These are phyloP conservation scores for Anorthoa munda DNA, from an alignment of 2,888 invertebrate species.

Conservation along the genomic window DNA sequence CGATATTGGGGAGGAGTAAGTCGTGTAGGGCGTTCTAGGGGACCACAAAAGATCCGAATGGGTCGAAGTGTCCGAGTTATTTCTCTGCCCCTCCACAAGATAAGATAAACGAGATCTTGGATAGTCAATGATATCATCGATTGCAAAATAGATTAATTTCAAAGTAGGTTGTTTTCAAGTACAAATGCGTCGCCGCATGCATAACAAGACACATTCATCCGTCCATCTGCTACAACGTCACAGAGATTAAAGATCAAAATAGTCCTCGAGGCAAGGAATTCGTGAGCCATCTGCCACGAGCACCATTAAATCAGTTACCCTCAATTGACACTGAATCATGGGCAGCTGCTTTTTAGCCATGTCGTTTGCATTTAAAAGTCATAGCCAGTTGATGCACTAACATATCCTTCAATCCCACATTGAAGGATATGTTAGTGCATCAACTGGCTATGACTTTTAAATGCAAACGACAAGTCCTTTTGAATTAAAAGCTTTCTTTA, in stretches of 20 bases:
- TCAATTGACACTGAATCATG: constrained; percentile 60
- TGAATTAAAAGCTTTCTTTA: background rate
- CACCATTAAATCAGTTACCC: constrained; percentile 66
- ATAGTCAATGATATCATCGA: background rate
- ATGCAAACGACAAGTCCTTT: background rate
- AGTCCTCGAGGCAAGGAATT: constrained; percentile 49
- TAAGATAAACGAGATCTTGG: too few relatives aligned
- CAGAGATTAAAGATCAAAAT: constrained; percentile 48
- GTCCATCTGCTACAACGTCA: constrained; percentile 11
- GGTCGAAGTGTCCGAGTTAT: too few relatives aligned
- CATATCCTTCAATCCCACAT: constrained; percentile 22
- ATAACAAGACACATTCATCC: background rate
- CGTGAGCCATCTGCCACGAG: constrained; percentile 55
- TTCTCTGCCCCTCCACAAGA: too few relatives aligned
- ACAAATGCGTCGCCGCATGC: background rate
- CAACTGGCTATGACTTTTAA: background rate
- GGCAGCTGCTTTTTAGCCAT: constrained; percentile 49
- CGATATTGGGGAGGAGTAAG: too few relatives aligned
- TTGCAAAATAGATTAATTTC: background rate
- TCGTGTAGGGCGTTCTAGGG: too few relatives aligned
- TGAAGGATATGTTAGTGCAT: constrained; percentile 3
- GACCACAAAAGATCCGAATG: too few relatives aligned
- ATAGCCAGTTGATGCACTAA: background rate
- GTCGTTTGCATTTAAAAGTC: background rate
- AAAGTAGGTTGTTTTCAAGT: constrained; percentile 4